Evolutionary conservation across 2,113 vertebrate genomes (phyloP).

Genomic region (Rhea pennata): DNA sequence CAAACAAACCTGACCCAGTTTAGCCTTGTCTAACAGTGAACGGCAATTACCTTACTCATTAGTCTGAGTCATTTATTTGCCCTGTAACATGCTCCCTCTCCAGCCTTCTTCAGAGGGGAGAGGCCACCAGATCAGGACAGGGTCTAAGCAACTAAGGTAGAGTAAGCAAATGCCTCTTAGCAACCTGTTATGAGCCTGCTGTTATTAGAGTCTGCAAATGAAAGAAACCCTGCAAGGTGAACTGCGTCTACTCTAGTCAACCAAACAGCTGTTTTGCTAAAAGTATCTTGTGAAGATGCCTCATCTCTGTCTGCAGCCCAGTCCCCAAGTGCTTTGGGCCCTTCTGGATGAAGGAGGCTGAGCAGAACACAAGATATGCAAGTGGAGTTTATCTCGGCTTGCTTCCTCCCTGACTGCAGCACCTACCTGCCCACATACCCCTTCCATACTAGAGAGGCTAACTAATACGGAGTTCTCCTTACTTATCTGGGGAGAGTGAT

Average conservation of each 20-base stretch:
- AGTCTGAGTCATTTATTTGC: slow-evolving; percentile 65
- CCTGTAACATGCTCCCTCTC: slow-evolving; percentile 6
- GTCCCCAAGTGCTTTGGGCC: neutral
- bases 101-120: slow-evolving; percentile 2
- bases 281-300: neutral
- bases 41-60: slow-evolving; percentile 56
- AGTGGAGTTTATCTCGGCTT: neutral
- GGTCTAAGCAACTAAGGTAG: neutral
- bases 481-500: neutral
- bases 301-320: neutral
- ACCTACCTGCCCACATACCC: neutral
- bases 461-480: neutral
- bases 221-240: neutral
- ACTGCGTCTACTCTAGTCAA: neutral
- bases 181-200: neutral
- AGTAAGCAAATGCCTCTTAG: neutral
- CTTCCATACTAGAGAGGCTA: neutral
- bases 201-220: accelerated
- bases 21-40: slow-evolving; percentile 32
- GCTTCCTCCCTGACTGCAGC: neutral
- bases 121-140: neutral
- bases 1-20: slow-evolving; percentile 70
- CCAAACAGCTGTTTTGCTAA: neutral
- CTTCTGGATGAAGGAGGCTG: neutral
- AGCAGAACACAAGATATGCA: neutral